A percentile compares a stretch with the other conserved stretches of the same genome.
Conservation (phyloP, 2,888 invertebrate genomes). For the Scrobipalpa atriplicella region DNA sequence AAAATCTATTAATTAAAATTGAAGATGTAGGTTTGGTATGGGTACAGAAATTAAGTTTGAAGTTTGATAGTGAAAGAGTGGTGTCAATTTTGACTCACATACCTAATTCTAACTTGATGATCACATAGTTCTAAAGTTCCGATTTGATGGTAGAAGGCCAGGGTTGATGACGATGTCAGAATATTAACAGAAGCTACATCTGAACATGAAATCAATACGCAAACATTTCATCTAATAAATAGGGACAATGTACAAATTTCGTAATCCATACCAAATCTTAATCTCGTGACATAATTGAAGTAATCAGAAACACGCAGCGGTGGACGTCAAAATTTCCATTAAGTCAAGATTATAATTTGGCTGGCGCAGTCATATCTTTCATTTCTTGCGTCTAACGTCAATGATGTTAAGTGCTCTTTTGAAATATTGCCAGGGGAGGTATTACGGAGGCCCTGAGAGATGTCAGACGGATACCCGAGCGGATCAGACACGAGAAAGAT, state of each 20-base stretch:
- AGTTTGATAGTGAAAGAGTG: too few relatives aligned
- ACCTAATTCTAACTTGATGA: too few relatives aligned
- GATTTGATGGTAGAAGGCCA: too few relatives aligned
- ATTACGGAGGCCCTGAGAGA: constrained; percentile 39
- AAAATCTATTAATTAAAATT: too few relatives aligned
- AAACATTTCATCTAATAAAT: not conserved
- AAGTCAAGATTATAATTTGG: constrained; percentile 42
- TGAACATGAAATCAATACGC: too few relatives aligned
- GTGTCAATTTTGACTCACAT: too few relatives aligned
- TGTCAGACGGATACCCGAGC: constrained; percentile 19
- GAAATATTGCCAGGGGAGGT: constrained; percentile 63
- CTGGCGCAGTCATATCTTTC: constrained; percentile 43
- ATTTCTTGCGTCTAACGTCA: constrained; percentile 52
- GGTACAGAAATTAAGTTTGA: too few relatives aligned
- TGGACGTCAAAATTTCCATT: constrained; percentile 23
- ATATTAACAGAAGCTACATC: too few relatives aligned
- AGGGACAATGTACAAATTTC: not conserved
- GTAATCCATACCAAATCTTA: constrained; percentile 2
- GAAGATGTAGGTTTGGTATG: too few relatives aligned
- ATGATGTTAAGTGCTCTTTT: constrained; percentile 67
- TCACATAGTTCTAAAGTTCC: too few relatives aligned
- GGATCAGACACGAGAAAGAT: constrained; percentile 18
- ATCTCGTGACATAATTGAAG: constrained; percentile 27
- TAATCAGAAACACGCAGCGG: constrained; percentile 8
- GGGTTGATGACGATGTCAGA: too few relatives aligned